Conservation (phyloP, 2,113 vertebrate genomes). For the Psammodynastes pulverulentus region DNA sequence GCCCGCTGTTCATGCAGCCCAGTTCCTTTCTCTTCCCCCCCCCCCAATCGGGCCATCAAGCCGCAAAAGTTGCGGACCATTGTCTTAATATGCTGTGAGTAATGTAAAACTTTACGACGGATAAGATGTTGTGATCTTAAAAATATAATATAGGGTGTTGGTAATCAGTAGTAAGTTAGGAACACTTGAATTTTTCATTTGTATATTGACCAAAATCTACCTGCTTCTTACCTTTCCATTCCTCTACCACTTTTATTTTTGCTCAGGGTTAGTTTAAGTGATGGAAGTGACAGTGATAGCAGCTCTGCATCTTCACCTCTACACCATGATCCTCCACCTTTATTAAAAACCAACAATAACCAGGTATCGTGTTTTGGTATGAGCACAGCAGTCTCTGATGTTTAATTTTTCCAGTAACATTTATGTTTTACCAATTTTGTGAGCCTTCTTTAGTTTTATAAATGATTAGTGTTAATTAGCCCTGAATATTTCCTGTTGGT, state of each 20-base stretch:
- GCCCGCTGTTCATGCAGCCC: background rate
- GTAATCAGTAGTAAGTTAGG: background rate
- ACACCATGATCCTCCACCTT: slow-evolving; percentile 76
- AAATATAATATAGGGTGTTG: background rate
- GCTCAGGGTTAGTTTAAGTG: slow-evolving; percentile 88
- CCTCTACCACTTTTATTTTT: slow-evolving; percentile 25
- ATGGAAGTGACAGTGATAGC: slow-evolving; percentile 91
- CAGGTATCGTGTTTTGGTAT: slow-evolving; percentile 72
- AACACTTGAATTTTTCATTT: background rate
- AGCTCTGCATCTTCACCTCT: slow-evolving; percentile 83
- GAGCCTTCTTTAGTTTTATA: background rate
- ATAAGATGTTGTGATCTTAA: background rate
- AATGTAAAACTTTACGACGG: background rate
- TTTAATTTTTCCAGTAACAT: background rate
- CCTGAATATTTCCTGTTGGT: background rate
- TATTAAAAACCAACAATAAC: slow-evolving; percentile 83
- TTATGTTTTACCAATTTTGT: background rate
- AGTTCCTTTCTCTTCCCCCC: background rate
- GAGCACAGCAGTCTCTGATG: no score
- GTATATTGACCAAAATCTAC: background rate
- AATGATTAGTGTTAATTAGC: background rate
- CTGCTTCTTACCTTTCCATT: background rate
- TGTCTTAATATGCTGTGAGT: background rate
- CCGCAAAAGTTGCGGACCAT: background rate
- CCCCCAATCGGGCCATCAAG: no score